A percentile compares a stretch with the other conserved stretches of the same genome.
These are phyloP conservation scores for Barypeithes pellucidus DNA, from an alignment of 2,888 invertebrate species.

Conservation along the genomic window DNA sequence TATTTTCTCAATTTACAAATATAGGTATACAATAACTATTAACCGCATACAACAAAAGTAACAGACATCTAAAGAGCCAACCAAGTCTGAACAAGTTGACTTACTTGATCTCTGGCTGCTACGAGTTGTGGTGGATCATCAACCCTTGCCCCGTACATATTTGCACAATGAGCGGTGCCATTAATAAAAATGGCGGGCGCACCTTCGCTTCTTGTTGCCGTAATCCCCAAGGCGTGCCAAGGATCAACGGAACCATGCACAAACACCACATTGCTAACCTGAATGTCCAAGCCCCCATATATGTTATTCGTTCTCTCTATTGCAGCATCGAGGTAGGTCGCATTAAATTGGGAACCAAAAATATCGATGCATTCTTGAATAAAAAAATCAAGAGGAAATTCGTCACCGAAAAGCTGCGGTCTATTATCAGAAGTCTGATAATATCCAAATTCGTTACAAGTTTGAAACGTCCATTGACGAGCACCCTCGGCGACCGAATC, in stretches of 20 bases:
- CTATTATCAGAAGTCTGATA: slow-evolving; percentile 89
- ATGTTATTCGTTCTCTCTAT: slow-evolving; percentile 83
- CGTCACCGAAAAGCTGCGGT: slow-evolving; percentile 80
- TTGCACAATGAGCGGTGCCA: slow-evolving; percentile 95
- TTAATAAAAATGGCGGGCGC: slow-evolving; percentile 84
- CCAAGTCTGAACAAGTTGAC: slow-evolving; percentile 38
- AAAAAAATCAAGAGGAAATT: slow-evolving; percentile 85
- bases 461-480: slow-evolving; percentile 95
- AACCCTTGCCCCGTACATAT: slow-evolving; percentile 87
- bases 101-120: slow-evolving; percentile 79
- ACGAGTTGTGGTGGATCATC: slow-evolving; percentile 80
- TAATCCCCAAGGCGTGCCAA: not conserved
- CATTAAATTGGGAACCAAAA: slow-evolving; percentile 82
- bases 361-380: slow-evolving; percentile 88
- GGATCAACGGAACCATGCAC: slow-evolving; percentile 83
- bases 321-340: slow-evolving; percentile 75
- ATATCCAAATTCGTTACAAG: slow-evolving; percentile 74
- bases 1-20: too few relatives aligned
- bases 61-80: not conserved
- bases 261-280: slow-evolving; percentile 82
- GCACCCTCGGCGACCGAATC: slow-evolving; percentile 54
- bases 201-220: slow-evolving; percentile 70
- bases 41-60: too few relatives aligned
- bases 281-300: slow-evolving; percentile 84
- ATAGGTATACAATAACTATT: too few relatives aligned